phyloP scores from a whole-genome alignment of 2,797 vertebrate species.

The Psittacula derbiana region DNA sequence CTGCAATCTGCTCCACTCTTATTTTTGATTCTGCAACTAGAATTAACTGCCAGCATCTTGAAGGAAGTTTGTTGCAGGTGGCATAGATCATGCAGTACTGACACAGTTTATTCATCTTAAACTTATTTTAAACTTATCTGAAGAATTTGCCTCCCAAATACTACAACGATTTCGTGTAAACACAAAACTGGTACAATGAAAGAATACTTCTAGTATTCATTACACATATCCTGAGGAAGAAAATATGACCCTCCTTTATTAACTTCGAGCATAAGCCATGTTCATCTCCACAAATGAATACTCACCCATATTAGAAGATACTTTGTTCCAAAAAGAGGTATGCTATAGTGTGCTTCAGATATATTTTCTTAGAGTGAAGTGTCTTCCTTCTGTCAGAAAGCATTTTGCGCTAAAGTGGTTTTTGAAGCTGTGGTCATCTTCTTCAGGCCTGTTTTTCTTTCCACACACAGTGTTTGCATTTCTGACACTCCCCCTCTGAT shows the following conservation, averaged over 20 bases:
- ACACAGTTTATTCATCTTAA: background rate
- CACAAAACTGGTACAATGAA: background rate
- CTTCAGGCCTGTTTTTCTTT: background rate
- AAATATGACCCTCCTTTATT: background rate
- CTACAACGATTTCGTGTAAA: background rate
- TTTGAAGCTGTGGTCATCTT: background rate
- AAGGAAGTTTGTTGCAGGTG: background rate
- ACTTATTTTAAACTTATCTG: background rate
- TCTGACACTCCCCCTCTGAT: background rate
- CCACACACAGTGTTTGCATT: rapidly evolving
- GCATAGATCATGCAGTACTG: background rate
- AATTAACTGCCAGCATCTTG: background rate
- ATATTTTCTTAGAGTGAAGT: background rate
- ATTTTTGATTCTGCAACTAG: background rate
- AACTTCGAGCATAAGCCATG: background rate
- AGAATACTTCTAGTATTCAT: background rate
- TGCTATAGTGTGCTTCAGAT: background rate
- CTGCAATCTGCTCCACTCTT: background rate
- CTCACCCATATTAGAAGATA: background rate
- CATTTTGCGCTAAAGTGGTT: background rate
- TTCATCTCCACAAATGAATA: background rate
- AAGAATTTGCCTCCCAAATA: background rate
- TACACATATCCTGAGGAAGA: background rate
- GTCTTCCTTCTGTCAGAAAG: background rate
- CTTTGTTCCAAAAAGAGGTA: background rate